These are phyloP conservation scores for Pocillopora damicornis DNA, from an alignment of 64 coral and sea anemone genomes.

Conservation along the genomic window DNA sequence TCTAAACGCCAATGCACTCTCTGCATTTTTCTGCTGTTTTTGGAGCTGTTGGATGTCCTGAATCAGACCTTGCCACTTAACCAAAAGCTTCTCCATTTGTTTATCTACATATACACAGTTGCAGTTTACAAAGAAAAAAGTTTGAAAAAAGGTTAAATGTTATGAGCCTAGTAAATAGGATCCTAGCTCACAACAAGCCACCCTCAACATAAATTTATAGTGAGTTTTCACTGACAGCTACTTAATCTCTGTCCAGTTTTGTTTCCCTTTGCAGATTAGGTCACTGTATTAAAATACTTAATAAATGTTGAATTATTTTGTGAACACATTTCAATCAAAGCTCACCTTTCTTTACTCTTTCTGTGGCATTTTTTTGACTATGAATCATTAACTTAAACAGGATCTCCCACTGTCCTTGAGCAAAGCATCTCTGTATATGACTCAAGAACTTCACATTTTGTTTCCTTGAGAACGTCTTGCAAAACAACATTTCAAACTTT, in stretches of 20 bases:
- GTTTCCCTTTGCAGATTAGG: no score
- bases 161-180: no score
- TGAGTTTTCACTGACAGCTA: no score
- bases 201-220: no score
- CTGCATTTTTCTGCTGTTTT: constrained; percentile 89
- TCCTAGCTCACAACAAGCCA: no score
- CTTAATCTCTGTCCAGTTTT: no score
- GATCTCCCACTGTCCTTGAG: constrained; percentile 78
- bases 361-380: constrained; percentile 66
- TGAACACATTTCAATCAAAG: background rate
- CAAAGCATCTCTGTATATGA: constrained; percentile 94
- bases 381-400: constrained; percentile 94
- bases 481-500: constrained; percentile 86
- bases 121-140: background rate
- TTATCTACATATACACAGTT: background rate
- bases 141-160: no score
- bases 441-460: constrained; percentile 89
- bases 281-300: no score
- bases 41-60: constrained; percentile 64
- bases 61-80: constrained; percentile 68
- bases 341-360: constrained; percentile 57
- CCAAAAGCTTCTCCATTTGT: background rate
- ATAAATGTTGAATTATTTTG: background rate
- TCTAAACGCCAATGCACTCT: constrained; percentile 74
- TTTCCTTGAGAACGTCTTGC: constrained; percentile 92